Base-by-base conservation (phyloP, 2,888 invertebrate species). In the Drosophila pseudotalamancana region DNA sequence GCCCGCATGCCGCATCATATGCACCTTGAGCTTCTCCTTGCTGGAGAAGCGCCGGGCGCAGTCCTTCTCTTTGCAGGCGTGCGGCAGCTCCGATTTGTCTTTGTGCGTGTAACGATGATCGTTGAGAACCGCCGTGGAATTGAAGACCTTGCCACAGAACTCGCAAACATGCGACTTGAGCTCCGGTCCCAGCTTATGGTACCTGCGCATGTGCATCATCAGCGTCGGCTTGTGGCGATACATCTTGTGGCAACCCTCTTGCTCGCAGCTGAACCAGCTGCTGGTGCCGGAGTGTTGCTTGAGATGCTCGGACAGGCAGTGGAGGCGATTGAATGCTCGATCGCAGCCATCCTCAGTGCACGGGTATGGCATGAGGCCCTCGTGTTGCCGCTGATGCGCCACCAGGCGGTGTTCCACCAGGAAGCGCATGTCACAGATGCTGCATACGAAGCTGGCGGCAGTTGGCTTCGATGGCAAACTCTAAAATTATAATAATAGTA, bases 1-100 rank as follows among this genome's bases (percentile, higher is more conserved):
- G 1, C 90, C 91, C 1, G 87, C 85, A 53, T 90, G 90, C 0
- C 90, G 90, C 78, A 89, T 69, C 67, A 87, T 69, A 31, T 90
- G 90, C 16, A 89, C 80, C 42, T 85, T 89, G 0, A 90, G 70
- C 35, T 89, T 90, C 25, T 89, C 82, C 11, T 77, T 82, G 53
- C 63, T 90, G 4, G 83, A 67, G 31, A 89, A 90, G 2, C 85
- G 77, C 11, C 84, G 71, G 0, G 50, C 6, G 18, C 90, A 90
- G 9, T 77, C 68, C 0, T 69, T 6, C 34, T 84, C 78, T 3
- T 72, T 48, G 19, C 90, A 90, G 0, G 76, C 82, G 53, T 68
- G 78, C 0, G 90, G 90, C 31, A 87, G 37, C 31, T 87, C 67
- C 0, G 87, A 78, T 39, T 80, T 77, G 11, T 89, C 89, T 18